These are phyloP conservation scores for Alligator mississippiensis DNA, from an alignment of 2,113 vertebrate species.

Conservation along the genomic window DNA sequence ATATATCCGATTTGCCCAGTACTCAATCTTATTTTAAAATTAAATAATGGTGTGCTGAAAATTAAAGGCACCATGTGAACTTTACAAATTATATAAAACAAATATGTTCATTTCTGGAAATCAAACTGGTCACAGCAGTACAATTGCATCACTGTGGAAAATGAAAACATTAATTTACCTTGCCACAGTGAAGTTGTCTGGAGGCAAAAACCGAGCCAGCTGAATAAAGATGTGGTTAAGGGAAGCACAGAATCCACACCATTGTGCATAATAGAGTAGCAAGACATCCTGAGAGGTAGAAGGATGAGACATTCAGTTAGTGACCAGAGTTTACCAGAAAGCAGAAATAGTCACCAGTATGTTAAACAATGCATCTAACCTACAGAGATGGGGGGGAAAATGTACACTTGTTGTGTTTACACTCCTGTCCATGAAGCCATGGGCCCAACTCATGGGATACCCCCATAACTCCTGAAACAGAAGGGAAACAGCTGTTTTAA, in stretches of 20 bases:
- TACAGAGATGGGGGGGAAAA: background rate
- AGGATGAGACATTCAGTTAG: background rate
- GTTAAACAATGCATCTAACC: background rate
- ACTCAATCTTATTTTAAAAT: background rate
- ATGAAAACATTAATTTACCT: slow-evolving; percentile 79
- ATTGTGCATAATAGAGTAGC: slow-evolving; percentile 93
- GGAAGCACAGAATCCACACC: slow-evolving; percentile 96
- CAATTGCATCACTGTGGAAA: background rate
- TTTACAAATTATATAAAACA: background rate
- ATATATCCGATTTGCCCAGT: background rate
- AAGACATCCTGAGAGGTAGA: slow-evolving; percentile 86
- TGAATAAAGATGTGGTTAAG: slow-evolving; percentile 95
- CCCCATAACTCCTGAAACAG: background rate
- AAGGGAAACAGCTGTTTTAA: background rate
- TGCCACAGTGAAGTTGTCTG: slow-evolving; percentile 86
- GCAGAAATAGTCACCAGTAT: background rate
- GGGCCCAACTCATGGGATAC: background rate
- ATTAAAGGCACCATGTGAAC: background rate
- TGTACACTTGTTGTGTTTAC: background rate
- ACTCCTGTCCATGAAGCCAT: background rate
- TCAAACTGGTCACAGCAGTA: background rate
- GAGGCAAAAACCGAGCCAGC: slow-evolving; percentile 88
- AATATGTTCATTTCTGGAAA: background rate
- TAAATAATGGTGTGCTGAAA: background rate
- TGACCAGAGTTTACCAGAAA: background rate